Base-by-base conservation (phyloP, 2,113 vertebrate species). In the Trachemys scripta region DNA sequence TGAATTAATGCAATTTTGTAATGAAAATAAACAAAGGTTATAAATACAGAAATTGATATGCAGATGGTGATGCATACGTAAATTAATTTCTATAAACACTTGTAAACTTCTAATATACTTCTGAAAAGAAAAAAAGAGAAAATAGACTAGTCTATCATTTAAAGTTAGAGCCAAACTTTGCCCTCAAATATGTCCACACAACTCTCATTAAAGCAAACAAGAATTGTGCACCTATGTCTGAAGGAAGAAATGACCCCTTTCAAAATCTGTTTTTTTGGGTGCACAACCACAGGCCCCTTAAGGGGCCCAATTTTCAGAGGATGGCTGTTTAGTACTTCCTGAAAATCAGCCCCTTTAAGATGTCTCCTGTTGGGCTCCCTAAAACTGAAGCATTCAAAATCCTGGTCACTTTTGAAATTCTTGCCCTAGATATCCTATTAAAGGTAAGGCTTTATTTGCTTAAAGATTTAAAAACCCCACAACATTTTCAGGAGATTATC, bases 391-490 rank as follows among this genome's bases (percentile, higher is more conserved):
- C 35, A 27, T 35, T 25, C 56, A 83, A 92, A 95, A 83, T 89
- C 16, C 62, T 16, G 86, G 10, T 17, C 0, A 0, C 38, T 91
- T 95, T 56, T 90, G 82, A 86, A 91, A 88, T 85, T 89, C 35
- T 85, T 81, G 87, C 49, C 84, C 53, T n/a, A 90, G 75, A 45
- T 75, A 85, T 22, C 84, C 53, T 92, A 65, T 94, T 95, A 94
- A 95, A 79, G 89, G 81, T 80, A 62, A 91, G 82, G 84, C 22
- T 65, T 12, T 54, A 62, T 92, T 25, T 85, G 31, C 11, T 42
- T 76, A 45, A 45, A n/a, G 31, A 12, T 95, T 93, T 95, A 72
- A 97, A 94, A 97, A 89, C 80, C 86, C 93, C 88, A 90, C 90
- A 38, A 51, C 56, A 85, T 79, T 90, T 92, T 89, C 65, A 95